A percentile compares a stretch with the other conserved stretches of the same genome.
Conservation (phyloP, 2,888 invertebrate species). For the Volucella zonaria region DNA sequence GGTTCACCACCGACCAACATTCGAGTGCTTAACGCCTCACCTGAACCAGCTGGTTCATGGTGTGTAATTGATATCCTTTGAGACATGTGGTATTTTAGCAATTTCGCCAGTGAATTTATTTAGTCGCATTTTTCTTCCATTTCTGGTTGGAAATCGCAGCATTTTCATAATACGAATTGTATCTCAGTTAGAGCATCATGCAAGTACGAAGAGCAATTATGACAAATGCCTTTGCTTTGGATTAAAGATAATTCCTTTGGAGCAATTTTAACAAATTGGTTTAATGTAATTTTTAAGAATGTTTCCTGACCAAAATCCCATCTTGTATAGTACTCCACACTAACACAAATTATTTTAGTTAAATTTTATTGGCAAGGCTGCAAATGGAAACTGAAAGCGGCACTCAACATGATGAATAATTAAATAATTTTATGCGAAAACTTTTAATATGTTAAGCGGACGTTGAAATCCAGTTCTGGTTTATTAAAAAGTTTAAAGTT, state of each 20-base stretch:
- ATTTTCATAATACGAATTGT: background rate
- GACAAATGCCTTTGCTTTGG: slow-evolving; percentile 23
- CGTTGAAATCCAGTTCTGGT: slow-evolving; percentile 39
- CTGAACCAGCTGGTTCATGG: slow-evolving; percentile 33
- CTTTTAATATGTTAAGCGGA: slow-evolving; percentile 52
- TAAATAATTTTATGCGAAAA: slow-evolving; percentile 66
- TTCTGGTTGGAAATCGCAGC: background rate
- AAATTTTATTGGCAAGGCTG: slow-evolving; percentile 48
- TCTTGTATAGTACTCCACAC: background rate
- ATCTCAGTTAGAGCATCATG: slow-evolving; percentile 1
- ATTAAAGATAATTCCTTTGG: background rate
- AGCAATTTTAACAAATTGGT: slow-evolving; percentile 48
- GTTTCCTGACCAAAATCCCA: slow-evolving; percentile 16
- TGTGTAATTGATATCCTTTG: slow-evolving; percentile 32
- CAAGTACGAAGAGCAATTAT: background rate
- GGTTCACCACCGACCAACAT: slow-evolving; percentile 44
- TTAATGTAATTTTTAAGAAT: slow-evolving; percentile 43
- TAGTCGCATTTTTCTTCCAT: background rate
- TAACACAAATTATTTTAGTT: slow-evolving; percentile 17
- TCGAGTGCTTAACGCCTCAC: slow-evolving; percentile 44
- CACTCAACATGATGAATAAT: slow-evolving; percentile 63
- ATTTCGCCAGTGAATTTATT: slow-evolving; percentile 1
- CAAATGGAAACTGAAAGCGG: slow-evolving; percentile 36
- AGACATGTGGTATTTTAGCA: slow-evolving; percentile 4
- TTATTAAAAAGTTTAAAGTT: slow-evolving; percentile 52